Base-by-base conservation (phyloP, 1,140 invertebrate genomes). In the Papilio machaon region DNA sequence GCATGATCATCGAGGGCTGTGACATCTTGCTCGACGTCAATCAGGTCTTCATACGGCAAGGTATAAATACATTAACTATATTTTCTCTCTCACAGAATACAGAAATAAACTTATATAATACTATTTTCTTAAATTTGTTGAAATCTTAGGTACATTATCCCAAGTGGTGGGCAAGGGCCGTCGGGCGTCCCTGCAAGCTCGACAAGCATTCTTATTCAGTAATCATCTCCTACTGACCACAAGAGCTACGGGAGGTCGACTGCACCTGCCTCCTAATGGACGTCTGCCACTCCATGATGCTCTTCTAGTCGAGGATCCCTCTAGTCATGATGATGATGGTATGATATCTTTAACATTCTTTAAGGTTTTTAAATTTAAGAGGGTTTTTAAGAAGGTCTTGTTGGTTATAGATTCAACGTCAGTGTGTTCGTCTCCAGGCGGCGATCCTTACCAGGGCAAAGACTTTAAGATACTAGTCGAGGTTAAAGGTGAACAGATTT, bases 1-100 rank as follows among this genome's bases (percentile, higher is more conserved):
- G 98, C 80, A 99, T 99, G 98, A 99, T 99, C 75, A 97, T 98
- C 0, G 98, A 99, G 93, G 98, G 98, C 5, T 99, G 98, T 95
- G 98, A 99, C 92, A 98, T 99, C 86, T 95, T 99, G 67, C 95
- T 99, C 46, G 98, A 99, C 89, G 98, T 99, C 17, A 99, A 99
- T 95, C 98, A 99, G 95, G 97, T 98, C 17, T 98, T 98, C 92
- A 97, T 98, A 23, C 95, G 97, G 85, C 97, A 98, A 96, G 97
- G 97, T 97, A 92, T 74, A 67, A 30, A 49, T 54, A 81, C 15
- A 58, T 43, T 30, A 30, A 30, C 23, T 30, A 7, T 47, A 60
- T 60, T 54, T 52, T 10, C 10, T 52, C 10, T 52, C 49, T 15
- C 6, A 8, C 38, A 43, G 7, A 43, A 43, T 43, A 43, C 23